phyloP scores from a whole-genome alignment of 2,113 vertebrate species.

The Gopherus evgoodei region DNA sequence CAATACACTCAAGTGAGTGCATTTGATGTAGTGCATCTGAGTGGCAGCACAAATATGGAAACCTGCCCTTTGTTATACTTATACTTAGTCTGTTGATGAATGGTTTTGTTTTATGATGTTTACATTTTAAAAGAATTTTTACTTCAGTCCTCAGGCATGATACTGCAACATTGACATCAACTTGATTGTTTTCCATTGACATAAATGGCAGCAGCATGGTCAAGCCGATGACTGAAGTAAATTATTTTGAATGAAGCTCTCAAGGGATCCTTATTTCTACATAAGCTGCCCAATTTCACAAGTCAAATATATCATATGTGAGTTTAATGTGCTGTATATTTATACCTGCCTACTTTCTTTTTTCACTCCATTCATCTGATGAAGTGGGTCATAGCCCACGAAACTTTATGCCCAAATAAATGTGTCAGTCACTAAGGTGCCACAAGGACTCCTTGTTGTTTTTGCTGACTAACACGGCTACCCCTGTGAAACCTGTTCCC shows the following conservation, averaged over 20 bases:
- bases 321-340: not conserved
- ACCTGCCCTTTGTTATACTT: fast-evolving
- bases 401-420: too few species aligned
- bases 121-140: not conserved
- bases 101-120: fast-evolving
- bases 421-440: too few species aligned
- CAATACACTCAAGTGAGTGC: not conserved
- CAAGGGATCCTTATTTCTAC: not conserved
- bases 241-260: not conserved
- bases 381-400: too few species aligned
- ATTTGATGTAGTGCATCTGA: not conserved
- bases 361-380: too few species aligned
- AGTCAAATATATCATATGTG: not conserved
- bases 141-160: not conserved
- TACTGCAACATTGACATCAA: not conserved
- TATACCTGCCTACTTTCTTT: too few species aligned
- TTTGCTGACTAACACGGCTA: too few species aligned
- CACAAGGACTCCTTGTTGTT: too few species aligned
- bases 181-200: not conserved
- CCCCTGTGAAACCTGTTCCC: too few species aligned
- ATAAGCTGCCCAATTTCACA: not conserved
- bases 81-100: not conserved
- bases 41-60: fast-evolving
- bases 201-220: not conserved
- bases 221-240: not conserved